Conservation (phyloP, 2,113 vertebrate genomes). For the Perca flavescens region DNA sequence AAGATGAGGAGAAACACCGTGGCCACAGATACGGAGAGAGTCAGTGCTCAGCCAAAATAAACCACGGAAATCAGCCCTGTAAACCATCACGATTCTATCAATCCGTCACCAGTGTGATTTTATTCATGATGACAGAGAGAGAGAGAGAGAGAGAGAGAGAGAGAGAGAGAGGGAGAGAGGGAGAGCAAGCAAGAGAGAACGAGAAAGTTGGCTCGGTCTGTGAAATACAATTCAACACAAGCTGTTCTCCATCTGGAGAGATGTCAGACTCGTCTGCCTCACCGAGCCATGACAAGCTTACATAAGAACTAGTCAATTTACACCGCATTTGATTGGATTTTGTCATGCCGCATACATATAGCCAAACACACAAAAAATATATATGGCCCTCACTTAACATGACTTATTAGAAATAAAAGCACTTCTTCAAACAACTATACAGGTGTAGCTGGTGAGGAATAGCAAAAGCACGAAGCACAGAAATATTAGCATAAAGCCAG, state of each 20-base stretch:
- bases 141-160: constrained; percentile 4
- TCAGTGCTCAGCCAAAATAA: constrained; percentile 69
- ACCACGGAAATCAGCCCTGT: constrained; percentile 60
- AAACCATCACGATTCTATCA: constrained; percentile 71
- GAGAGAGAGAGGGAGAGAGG: neutral
- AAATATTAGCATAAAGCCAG: constrained; percentile 15
- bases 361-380: constrained; percentile 1
- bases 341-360: neutral
- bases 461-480: neutral
- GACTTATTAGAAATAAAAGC: neutral
- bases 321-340: constrained; percentile 57
- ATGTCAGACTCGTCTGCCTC: constrained; percentile 67
- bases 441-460: neutral
- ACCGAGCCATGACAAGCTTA: constrained; percentile 55
- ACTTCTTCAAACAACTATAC: neutral
- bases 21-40: constrained; percentile 51
- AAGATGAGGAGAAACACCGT: constrained; percentile 52
- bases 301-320: constrained; percentile 62
- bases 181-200: neutral
- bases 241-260: constrained; percentile 76
- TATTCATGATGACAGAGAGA: constrained; percentile 61
- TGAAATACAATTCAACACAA: constrained; percentile 76
- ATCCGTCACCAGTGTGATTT: constrained; percentile 63
- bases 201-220: constrained; percentile 56
- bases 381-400: neutral